Conservation (phyloP, 1,140 invertebrate species). For the Drosophila nigromelanica region DNA sequence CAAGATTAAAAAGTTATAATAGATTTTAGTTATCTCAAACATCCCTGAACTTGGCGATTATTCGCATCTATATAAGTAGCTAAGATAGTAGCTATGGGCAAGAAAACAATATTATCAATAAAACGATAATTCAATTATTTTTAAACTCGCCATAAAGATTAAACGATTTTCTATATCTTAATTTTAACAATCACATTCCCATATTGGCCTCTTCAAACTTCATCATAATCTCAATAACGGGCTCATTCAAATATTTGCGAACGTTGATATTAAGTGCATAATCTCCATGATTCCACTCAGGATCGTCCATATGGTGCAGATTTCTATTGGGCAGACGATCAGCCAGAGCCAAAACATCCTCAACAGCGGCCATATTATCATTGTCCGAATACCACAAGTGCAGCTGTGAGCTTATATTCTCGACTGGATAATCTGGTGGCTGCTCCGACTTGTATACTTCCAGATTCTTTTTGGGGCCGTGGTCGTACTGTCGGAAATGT, state of each 20-base stretch:
- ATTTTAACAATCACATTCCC: slow-evolving; percentile 11
- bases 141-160: slow-evolving; percentile 26
- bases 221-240: slow-evolving; percentile 64
- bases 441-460: slow-evolving; percentile 81
- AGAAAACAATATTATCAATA: slow-evolving; percentile 5
- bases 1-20: not conserved
- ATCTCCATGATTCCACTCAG: slow-evolving; percentile 87
- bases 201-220: slow-evolving; percentile 35
- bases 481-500: slow-evolving; percentile 83
- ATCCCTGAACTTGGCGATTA: not conserved
- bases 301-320: slow-evolving; percentile 85
- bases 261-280: slow-evolving; percentile 77
- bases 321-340: slow-evolving; percentile 62
- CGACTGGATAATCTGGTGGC: slow-evolving; percentile 86
- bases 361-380: slow-evolving; percentile 85
- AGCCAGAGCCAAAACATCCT: slow-evolving; percentile 86
- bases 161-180: not conserved
- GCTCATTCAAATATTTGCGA: slow-evolving; percentile 60
- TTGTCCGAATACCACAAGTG: slow-evolving; percentile 86
- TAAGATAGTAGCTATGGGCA: not conserved
- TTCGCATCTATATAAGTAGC: not conserved
- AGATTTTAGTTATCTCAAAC: not conserved
- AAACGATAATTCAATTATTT: slow-evolving; percentile 5
- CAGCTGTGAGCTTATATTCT: slow-evolving; percentile 86
- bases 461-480: slow-evolving; percentile 84